phyloP scores from a whole-genome alignment of 2,888 invertebrate species.

The Ornithoptera alexandrae region DNA sequence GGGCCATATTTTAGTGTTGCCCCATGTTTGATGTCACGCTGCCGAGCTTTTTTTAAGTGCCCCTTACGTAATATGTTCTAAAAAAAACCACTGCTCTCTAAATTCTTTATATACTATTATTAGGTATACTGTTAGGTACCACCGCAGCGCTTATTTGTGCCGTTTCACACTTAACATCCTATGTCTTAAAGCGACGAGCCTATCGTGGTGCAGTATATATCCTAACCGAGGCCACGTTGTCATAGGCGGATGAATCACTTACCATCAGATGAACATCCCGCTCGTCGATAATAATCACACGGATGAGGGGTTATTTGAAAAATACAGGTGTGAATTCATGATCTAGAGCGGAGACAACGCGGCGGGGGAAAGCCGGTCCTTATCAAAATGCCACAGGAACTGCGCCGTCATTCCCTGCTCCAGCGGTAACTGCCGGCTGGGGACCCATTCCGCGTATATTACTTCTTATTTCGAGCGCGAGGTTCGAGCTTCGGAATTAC shows the following conservation, averaged over 20 bases:
- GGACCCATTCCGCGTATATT: slow-evolving; percentile 60
- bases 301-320: neutral
- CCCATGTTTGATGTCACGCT: slow-evolving; percentile 23
- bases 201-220: too few relatives aligned
- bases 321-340: slow-evolving; percentile 21
- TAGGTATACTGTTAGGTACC: too few relatives aligned
- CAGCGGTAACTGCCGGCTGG: slow-evolving; percentile 54
- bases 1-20: slow-evolving; percentile 22
- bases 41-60: slow-evolving; percentile 6
- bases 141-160: too few relatives aligned
- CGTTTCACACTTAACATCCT: too few relatives aligned
- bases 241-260: too few relatives aligned
- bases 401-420: slow-evolving; percentile 46
- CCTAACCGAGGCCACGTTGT: too few relatives aligned
- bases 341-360: slow-evolving; percentile 31
- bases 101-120: too few relatives aligned
- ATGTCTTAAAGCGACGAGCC: too few relatives aligned
- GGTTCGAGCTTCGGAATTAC: slow-evolving; percentile 55
- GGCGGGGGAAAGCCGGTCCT: slow-evolving; percentile 33
- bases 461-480: slow-evolving; percentile 51
- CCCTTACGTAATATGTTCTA: neutral
- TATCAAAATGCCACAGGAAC: slow-evolving; percentile 42
- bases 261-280: too few relatives aligned
- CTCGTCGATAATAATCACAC: too few relatives aligned
- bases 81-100: too few relatives aligned